phyloP scores from a whole-genome alignment of 2,113 vertebrate genomes.

The Pteronura brasiliensis region DNA sequence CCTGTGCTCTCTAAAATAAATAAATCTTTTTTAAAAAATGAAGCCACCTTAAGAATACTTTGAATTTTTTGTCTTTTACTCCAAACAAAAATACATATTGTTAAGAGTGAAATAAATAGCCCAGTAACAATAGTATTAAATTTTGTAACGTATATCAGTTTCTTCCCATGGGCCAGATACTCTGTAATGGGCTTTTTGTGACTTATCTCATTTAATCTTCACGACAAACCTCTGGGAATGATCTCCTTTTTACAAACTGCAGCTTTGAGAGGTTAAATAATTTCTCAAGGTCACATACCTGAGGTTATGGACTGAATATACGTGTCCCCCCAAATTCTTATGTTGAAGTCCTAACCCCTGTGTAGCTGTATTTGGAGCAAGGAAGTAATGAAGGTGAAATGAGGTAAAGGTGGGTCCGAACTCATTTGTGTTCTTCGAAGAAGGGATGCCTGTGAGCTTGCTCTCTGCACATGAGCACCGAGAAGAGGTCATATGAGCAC shows the following conservation, averaged over 20 bases:
- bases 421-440: no score
- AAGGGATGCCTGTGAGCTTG: neutral
- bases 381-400: neutral
- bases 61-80: neutral
- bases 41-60: neutral
- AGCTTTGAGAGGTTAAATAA: neutral
- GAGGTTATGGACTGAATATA: neutral
- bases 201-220: neutral
- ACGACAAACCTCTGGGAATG: neutral
- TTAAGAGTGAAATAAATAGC: neutral
- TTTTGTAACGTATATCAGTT: neutral
- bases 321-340: neutral
- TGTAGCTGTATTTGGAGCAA: neutral
- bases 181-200: neutral
- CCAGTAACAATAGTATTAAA: neutral
- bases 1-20: neutral
- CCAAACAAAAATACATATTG: neutral
- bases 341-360: neutral
- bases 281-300: neutral
- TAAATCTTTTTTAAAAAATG: neutral
- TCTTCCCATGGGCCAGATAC: neutral
- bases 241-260: neutral
- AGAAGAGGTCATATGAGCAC: accelerated
- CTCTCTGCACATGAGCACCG: accelerated
- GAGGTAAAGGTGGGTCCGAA: neutral